A percentile compares a stretch with the other conserved stretches of the same genome.
Conservation (phyloP, 2,797 vertebrate genomes). For the Crocidura indochinensis region DNA sequence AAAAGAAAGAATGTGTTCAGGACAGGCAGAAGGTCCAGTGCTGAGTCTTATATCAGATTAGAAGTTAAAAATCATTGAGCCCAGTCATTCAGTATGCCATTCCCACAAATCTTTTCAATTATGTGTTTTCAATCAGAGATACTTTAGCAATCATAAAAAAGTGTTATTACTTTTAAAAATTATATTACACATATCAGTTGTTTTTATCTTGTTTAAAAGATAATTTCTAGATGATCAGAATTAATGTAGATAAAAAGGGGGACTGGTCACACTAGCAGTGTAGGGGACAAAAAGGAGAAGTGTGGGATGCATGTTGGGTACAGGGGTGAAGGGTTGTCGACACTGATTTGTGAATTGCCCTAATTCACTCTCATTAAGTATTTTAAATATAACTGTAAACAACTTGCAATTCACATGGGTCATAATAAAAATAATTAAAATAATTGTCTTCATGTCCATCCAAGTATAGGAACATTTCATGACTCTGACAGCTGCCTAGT, state of each 20-base stretch:
- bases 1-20: background rate
- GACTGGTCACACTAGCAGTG: too few species aligned
- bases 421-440: too few species aligned
- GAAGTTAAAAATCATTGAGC: background rate
- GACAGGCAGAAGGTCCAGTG: background rate
- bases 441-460: too few species aligned
- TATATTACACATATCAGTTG: background rate
- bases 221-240: background rate
- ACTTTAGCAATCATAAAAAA: background rate
- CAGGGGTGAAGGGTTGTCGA: too few species aligned
- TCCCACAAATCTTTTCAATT: background rate
- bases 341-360: too few species aligned
- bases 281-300: too few species aligned
- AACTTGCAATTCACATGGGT: too few species aligned
- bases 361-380: too few species aligned
- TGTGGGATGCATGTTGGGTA: too few species aligned
- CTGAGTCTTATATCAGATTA: background rate
- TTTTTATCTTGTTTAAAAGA: background rate
- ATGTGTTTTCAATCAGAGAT: background rate
- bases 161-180: constrained; percentile 13
- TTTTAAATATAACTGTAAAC: too few species aligned
- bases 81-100: background rate
- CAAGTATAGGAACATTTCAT: too few species aligned
- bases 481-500: too few species aligned
- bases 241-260: background rate